These are phyloP conservation scores for Neolamprologus variostigma DNA, from an alignment of 2,113 vertebrate genomes.

Conservation along the genomic window DNA sequence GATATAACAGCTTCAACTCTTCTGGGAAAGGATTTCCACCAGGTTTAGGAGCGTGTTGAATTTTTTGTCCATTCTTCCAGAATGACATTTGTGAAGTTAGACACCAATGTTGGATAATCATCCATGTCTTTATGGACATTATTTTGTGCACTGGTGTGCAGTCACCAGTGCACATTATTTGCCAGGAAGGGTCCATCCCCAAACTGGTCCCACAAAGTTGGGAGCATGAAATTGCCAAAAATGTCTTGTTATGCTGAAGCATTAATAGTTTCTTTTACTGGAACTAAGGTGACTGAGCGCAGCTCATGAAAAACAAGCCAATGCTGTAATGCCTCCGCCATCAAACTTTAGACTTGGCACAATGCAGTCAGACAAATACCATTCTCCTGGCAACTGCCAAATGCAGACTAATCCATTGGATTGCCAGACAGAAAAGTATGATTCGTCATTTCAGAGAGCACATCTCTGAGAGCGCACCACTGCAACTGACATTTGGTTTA, in stretches of 20 bases:
- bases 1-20: not conserved
- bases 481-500: not conserved
- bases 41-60: not conserved
- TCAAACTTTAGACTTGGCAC: not conserved
- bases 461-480: not conserved
- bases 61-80: not conserved
- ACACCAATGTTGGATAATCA: not conserved
- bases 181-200: not conserved
- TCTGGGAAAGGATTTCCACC: not conserved
- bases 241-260: not conserved
- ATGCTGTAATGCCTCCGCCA: not conserved
- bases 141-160: not conserved
- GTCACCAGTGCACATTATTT: not conserved
- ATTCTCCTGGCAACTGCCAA: not conserved
- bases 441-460: not conserved
- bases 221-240: not conserved
- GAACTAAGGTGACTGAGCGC: not conserved
- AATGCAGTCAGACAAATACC: not conserved
- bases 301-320: not conserved
- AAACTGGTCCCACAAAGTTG: not conserved
- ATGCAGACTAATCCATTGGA: not conserved
- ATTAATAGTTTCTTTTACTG: not conserved
- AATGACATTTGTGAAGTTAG: not conserved
- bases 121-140: not conserved
- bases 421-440: not conserved